Conservation (phyloP, 2,113 vertebrate genomes). For the Carassius carassius region DNA sequence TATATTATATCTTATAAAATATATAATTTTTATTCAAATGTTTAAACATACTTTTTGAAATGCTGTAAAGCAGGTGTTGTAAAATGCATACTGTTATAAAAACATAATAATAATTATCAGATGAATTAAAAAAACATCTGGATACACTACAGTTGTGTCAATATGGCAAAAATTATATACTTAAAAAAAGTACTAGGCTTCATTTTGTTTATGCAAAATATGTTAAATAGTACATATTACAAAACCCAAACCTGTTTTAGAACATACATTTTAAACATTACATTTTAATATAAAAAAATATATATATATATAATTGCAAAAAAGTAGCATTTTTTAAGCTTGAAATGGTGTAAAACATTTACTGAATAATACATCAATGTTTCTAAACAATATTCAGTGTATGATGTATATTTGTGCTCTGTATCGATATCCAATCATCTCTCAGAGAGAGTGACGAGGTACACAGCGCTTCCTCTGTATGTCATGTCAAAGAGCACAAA, state of each 20-base stretch:
- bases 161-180: too few relatives aligned
- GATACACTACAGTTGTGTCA: too few relatives aligned
- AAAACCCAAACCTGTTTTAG: background rate
- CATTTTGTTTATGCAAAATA: background rate
- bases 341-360: background rate
- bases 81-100: background rate
- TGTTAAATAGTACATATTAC: background rate
- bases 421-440: background rate
- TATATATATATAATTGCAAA: background rate
- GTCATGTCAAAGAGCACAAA: background rate
- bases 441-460: background rate
- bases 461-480: background rate
- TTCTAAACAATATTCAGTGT: background rate
- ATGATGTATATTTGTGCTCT: background rate
- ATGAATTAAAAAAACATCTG: background rate
- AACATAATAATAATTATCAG: background rate
- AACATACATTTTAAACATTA: too few relatives aligned
- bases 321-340: background rate
- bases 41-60: background rate
- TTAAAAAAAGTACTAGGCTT: too few relatives aligned
- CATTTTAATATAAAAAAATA: background rate
- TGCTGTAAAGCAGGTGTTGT: background rate
- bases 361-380: background rate
- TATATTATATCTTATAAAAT: too few relatives aligned
- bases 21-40: too few relatives aligned